These are phyloP conservation scores for Taphrorychus bicolor DNA, from an alignment of 2,888 invertebrate species.

Conservation along the genomic window DNA sequence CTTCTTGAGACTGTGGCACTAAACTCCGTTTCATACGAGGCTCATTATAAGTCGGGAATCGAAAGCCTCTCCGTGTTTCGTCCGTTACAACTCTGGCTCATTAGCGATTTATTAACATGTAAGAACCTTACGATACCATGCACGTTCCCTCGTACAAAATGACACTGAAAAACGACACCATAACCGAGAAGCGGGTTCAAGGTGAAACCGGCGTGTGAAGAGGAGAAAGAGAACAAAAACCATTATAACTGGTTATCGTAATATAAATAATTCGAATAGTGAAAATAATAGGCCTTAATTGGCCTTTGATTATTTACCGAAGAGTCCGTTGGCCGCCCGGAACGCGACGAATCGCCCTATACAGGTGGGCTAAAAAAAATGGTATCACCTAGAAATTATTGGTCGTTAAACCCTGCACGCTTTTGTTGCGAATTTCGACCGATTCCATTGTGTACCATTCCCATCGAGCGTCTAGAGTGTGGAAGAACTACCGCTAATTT, in stretches of 20 bases:
- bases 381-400: too few species aligned
- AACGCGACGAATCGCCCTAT: too few species aligned
- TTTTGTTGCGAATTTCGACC: background rate
- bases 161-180: conserved; percentile 33
- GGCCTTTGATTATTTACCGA: conserved; percentile 13
- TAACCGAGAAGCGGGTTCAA: conserved; percentile 39
- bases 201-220: conserved; percentile 34
- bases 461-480: background rate
- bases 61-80: background rate
- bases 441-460: background rate
- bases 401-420: background rate
- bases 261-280: conserved; percentile 36
- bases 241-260: conserved; percentile 35
- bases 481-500: conserved; percentile 5
- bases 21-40: background rate
- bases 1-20: too few species aligned
- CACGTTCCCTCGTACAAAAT: conserved; percentile 18
- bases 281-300: conserved; percentile 30
- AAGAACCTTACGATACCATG: background rate
- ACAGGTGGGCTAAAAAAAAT: too few species aligned
- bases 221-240: conserved; percentile 35
- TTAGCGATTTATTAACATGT: conserved; percentile 7
- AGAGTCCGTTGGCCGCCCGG: too few species aligned
- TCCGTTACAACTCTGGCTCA: background rate
- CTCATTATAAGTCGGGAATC: background rate